Conservation (phyloP, 64 coral and sea anemone genomes). For the Montipora cactus region DNA sequence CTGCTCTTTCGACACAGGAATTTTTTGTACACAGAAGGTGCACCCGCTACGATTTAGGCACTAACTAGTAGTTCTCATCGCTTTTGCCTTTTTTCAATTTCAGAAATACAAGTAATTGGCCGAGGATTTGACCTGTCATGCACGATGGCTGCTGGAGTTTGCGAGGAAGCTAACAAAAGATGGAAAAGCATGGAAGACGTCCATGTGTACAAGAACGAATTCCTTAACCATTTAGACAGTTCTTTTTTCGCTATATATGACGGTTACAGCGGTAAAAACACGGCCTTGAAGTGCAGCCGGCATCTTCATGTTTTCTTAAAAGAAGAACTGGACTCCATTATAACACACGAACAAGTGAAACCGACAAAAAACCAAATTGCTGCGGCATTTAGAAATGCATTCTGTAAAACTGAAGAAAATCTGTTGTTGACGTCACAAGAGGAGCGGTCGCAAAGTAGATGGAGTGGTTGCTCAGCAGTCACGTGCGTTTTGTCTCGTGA, state of each 20-base stretch:
- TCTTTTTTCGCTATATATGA: conserved; percentile 90
- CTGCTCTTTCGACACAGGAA: no score
- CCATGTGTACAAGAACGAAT: conserved; percentile 76
- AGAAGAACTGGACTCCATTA: conserved; percentile 52
- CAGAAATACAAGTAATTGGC: conserved; percentile 20
- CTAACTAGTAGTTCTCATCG: no score
- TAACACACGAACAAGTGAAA: neutral
- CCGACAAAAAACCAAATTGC: conserved; percentile 51
- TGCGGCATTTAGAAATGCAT: conserved; percentile 74
- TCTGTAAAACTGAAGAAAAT: conserved; percentile 64
- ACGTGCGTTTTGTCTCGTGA: conserved; percentile 84
- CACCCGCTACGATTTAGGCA: no score
- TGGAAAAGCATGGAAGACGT: conserved; percentile 97
- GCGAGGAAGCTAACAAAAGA: conserved; percentile 78
- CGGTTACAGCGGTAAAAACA: conserved; percentile 82
- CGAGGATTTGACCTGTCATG: conserved; percentile 56
- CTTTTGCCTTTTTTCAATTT: neutral
- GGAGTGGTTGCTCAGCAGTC: conserved; percentile 97
- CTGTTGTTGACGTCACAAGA: conserved; percentile 55
- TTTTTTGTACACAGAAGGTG: neutral
- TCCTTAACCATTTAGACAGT: conserved; percentile 56
- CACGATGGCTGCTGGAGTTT: conserved; percentile 70
- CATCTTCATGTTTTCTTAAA: conserved; percentile 82
- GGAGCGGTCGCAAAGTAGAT: conserved; percentile 77
- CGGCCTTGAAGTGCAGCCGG: conserved; percentile 75